A percentile compares a stretch with the other conserved stretches of the same genome.
phyloP scores from a whole-genome alignment of 2,113 vertebrate genomes.

The Myiopsitta monachus region DNA sequence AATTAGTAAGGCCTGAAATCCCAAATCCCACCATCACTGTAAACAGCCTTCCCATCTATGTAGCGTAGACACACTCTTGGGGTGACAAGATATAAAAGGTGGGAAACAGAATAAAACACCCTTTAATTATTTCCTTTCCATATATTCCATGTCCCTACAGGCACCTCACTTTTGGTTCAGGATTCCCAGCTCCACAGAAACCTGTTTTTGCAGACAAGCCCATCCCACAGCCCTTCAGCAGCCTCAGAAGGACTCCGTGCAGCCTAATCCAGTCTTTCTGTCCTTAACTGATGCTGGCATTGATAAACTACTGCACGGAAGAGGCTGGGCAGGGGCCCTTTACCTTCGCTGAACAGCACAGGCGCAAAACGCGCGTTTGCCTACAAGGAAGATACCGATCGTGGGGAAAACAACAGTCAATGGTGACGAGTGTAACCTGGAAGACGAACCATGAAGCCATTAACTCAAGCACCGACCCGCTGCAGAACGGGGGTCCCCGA shows the following conservation, averaged over 20 bases:
- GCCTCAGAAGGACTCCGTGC: not conserved
- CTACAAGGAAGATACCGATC: not conserved
- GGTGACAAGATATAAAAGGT: fast-evolving
- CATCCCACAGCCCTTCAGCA: fast-evolving
- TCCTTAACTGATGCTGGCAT: fast-evolving
- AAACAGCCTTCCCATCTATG: fast-evolving
- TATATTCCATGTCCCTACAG: not conserved
- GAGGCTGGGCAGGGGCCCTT: not conserved
- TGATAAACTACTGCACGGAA: not conserved
- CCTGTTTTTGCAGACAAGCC: not conserved
- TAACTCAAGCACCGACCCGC: not conserved
- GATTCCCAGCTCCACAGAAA: fast-evolving
- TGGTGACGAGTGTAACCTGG: not conserved
- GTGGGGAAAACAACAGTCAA: not conserved
- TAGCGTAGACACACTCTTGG: too few relatives aligned
- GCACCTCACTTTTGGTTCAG: fast-evolving
- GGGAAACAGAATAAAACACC: fast-evolving
- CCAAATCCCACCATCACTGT: not conserved
- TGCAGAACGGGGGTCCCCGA: fast-evolving
- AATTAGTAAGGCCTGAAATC: not conserved
- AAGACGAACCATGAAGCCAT: not conserved
- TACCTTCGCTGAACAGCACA: not conserved
- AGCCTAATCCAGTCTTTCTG: not conserved
- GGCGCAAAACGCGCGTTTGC: not conserved
- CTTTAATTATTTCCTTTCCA: fast-evolving